phyloP scores from a whole-genome alignment of 2,113 vertebrate species.

The Odobenus rosmarus region DNA sequence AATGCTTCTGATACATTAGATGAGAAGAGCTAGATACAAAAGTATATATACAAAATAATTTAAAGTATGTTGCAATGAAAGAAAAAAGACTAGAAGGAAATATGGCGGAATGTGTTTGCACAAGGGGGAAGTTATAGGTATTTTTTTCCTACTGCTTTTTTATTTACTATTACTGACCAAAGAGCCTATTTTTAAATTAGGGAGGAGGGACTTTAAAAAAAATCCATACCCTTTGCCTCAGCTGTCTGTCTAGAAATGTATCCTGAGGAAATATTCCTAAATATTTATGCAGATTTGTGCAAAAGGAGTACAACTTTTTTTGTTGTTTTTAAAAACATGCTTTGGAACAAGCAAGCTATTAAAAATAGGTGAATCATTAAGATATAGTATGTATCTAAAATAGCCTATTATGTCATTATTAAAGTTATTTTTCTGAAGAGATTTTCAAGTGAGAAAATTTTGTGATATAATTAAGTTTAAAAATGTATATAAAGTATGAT shows the following conservation, averaged over 20 bases:
- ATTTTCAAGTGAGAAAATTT: slow-evolving; percentile 19
- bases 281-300: neutral
- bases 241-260: neutral
- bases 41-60: neutral
- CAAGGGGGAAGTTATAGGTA: neutral
- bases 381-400: neutral
- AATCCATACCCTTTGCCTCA: neutral
- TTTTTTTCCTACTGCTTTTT: neutral
- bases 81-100: slow-evolving; percentile 53
- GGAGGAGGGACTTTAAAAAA: neutral
- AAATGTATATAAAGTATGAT: neutral
- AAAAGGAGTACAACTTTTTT: neutral
- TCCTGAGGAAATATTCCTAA: neutral
- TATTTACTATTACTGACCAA: neutral
- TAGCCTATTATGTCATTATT: neutral
- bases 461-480: slow-evolving; percentile 24
- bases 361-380: slow-evolving; percentile 1
- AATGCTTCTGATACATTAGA: slow-evolving; percentile 8
- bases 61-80: slow-evolving; percentile 13
- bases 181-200: slow-evolving; percentile 41
- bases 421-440: slow-evolving; percentile 47
- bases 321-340: neutral
- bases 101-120: neutral
- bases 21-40: slow-evolving; percentile 13
- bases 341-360: neutral